Evolutionary conservation across 2,113 vertebrate genomes (phyloP).

Genomic region (Haliaeetus leucogaster): DNA sequence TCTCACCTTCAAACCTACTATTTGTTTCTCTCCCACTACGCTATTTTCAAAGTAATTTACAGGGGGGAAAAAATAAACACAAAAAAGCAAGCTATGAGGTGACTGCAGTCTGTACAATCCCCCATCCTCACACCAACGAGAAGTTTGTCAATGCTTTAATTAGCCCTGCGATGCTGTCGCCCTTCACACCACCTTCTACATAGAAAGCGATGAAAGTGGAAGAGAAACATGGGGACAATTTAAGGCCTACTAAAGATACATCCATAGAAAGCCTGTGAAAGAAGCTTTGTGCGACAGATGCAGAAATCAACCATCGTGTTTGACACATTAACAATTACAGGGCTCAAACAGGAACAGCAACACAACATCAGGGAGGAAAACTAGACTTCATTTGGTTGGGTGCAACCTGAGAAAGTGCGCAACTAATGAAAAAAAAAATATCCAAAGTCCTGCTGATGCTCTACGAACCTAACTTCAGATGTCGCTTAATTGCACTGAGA

Average conservation of each 20-base stretch:
- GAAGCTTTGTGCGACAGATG: not conserved
- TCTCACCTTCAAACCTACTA: not conserved
- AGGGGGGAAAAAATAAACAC: not conserved
- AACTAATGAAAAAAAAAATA: not conserved
- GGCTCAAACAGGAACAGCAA: not conserved
- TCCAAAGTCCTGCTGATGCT: not conserved
- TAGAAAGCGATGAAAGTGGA: not conserved
- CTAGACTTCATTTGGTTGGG: not conserved
- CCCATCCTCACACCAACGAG: not conserved
- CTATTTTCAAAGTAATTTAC: not conserved
- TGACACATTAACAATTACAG: not conserved
- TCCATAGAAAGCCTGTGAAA: not conserved
- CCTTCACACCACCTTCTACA: not conserved
- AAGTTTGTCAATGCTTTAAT: not conserved
- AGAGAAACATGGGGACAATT: not conserved
- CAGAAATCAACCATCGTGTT: accelerated
- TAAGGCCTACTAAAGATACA: not conserved
- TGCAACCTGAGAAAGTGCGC: conserved; percentile 20
- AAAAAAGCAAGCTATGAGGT: not conserved
- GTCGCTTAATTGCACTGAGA: not conserved
- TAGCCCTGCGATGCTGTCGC: not conserved
- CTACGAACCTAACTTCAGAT: not conserved
- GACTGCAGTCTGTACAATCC: not conserved
- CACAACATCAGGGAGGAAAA: not conserved
- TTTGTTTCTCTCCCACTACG: not conserved